These are phyloP conservation scores for Lithobates sylvaticus DNA, from an alignment of 2,797 vertebrate species.

Conservation along the genomic window DNA sequence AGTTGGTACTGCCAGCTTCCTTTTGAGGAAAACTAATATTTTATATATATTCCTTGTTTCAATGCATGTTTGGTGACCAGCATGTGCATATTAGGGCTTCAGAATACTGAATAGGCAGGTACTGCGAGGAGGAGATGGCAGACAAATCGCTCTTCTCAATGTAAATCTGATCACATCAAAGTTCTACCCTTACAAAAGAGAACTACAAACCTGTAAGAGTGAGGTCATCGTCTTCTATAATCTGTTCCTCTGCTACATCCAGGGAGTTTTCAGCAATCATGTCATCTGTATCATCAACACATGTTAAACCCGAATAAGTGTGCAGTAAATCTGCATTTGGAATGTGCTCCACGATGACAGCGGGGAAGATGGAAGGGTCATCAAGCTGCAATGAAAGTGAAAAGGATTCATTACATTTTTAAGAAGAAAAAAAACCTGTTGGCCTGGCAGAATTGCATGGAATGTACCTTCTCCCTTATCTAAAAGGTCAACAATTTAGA, in stretches of 20 bases:
- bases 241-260: constrained; percentile 82
- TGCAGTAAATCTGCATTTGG: constrained; percentile 87
- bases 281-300: constrained; percentile 83
- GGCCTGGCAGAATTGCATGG: no score
- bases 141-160: not conserved
- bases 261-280: constrained; percentile 84
- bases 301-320: constrained; percentile 85
- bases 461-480: no score
- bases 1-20: not conserved
- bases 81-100: not conserved
- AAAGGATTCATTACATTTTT: not conserved
- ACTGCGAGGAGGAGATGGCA: no score
- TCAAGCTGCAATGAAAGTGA: constrained; percentile 77
- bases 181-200: not conserved
- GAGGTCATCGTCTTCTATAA: constrained; percentile 82
- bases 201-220: constrained; percentile 83
- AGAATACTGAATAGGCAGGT: no score
- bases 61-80: not conserved
- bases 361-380: constrained; percentile 86
- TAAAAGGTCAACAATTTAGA: no score
- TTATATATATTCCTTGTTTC: not conserved
- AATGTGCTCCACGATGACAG: constrained; percentile 93
- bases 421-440: not conserved
- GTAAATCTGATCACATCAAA: no score
- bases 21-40: no score